phyloP scores from a whole-genome alignment of 2,888 invertebrate genomes.

The Dynastes grantii region DNA sequence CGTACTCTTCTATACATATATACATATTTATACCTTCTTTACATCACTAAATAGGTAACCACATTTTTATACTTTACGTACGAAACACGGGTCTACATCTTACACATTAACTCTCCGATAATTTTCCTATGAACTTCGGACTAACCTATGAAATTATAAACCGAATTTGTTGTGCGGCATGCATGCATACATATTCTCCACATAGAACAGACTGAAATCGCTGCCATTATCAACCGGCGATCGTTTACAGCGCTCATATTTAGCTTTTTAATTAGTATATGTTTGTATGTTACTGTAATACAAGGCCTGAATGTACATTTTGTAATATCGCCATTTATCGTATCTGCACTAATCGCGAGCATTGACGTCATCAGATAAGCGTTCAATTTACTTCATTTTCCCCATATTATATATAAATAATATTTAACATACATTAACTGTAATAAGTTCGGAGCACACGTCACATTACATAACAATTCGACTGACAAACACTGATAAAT shows the following conservation, averaged over 20 bases:
- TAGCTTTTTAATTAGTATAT: constrained; percentile 46
- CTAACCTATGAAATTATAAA: constrained; percentile 18
- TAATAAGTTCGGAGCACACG: constrained; percentile 18
- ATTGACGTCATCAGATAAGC: constrained; percentile 52
- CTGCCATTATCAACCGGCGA: background rate
- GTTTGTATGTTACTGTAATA: constrained; percentile 45
- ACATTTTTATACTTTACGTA: too few species aligned
- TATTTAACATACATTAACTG: constrained; percentile 48
- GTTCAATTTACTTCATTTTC: constrained; percentile 51
- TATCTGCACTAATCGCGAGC: constrained; percentile 50
- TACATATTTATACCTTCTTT: too few species aligned
- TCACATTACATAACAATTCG: constrained; percentile 13
- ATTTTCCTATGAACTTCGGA: constrained; percentile 19
- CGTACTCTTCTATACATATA: too few species aligned
- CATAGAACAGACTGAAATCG: constrained; percentile 10
- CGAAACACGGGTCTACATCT: too few species aligned
- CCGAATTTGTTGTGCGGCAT: background rate
- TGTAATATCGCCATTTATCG: constrained; percentile 51
- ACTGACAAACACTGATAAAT: background rate
- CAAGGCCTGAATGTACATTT: constrained; percentile 45
- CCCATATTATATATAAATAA: constrained; percentile 47
- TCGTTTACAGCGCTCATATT: constrained; percentile 19
- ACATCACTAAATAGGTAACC: too few species aligned
- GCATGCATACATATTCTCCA: background rate
- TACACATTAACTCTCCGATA: constrained; percentile 1